phyloP scores from a whole-genome alignment of 2,797 vertebrate species.

The Anabacerthia variegaticeps region DNA sequence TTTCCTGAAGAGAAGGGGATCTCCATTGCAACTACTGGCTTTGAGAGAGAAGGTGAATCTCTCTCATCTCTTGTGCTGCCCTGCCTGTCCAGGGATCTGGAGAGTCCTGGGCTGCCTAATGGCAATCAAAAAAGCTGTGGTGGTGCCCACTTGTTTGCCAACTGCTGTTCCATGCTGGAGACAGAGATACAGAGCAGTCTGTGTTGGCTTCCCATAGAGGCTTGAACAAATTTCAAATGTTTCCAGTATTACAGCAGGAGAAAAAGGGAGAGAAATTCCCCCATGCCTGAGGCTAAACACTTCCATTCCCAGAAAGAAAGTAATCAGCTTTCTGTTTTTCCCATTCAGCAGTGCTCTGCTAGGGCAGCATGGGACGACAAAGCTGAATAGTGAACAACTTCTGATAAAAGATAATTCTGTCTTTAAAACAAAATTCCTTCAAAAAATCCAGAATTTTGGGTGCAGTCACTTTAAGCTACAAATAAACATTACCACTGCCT shows the following conservation, averaged over 20 bases:
- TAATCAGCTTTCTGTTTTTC: neutral
- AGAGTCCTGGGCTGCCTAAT: neutral
- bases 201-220: neutral
- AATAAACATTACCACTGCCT: neutral
- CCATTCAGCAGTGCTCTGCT: neutral
- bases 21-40: neutral
- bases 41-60: neutral
- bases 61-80: neutral
- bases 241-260: neutral
- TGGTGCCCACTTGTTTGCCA: neutral
- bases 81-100: neutral
- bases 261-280: neutral
- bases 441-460: neutral
- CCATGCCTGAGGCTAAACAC: neutral
- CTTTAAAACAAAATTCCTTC: neutral
- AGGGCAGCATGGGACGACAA: neutral
- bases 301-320: conserved; percentile 5
- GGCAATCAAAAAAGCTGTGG: neutral
- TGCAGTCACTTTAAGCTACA: neutral
- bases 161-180: neutral
- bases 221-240: neutral
- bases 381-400: neutral
- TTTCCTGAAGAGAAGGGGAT: neutral
- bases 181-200: neutral
- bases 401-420: neutral